Percentiles rank a stretch among this genome's conserved stretches.
phyloP scores from a whole-genome alignment of 2,113 vertebrate species.

The Myrmecobius fasciatus region DNA sequence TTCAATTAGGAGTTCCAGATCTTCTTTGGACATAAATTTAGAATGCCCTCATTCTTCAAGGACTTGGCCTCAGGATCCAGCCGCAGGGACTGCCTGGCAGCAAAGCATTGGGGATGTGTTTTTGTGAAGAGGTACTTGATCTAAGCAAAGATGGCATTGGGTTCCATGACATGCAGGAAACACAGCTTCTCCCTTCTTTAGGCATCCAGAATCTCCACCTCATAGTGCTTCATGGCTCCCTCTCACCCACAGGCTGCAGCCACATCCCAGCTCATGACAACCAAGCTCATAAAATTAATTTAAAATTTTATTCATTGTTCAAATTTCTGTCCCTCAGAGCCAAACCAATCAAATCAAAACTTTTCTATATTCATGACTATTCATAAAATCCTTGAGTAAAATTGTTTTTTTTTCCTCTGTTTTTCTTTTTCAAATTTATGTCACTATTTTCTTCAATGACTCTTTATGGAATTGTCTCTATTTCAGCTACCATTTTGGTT shows the following conservation, averaged over 20 bases:
- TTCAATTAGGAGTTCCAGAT: too few relatives aligned
- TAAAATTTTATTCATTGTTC: neutral
- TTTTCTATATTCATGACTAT: too few relatives aligned
- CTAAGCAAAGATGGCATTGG: constrained; percentile 93
- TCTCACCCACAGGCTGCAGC: too few relatives aligned
- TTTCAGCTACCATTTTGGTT: neutral
- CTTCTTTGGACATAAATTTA: too few relatives aligned
- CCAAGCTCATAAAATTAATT: too few relatives aligned
- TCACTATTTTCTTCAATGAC: too few relatives aligned
- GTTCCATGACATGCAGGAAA: constrained; percentile 97
- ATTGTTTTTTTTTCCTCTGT: neutral
- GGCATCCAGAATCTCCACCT: constrained; percentile 97
- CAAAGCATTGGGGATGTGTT: constrained; percentile 94
- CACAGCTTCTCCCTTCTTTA: constrained; percentile 96
- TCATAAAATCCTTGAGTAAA: too few relatives aligned
- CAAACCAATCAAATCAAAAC: neutral
- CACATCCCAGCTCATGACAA: too few relatives aligned
- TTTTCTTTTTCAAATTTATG: neutral
- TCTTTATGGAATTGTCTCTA: too few relatives aligned
- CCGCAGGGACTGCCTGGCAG: constrained; percentile 93
- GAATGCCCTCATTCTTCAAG: constrained; percentile 94
- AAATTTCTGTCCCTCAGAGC: neutral
- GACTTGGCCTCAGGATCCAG: constrained; percentile 93
- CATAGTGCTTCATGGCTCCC: constrained; percentile 71
- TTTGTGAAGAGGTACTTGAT: constrained; percentile 96